Percentiles rank a stretch among this genome's conserved stretches.
phyloP scores from a whole-genome alignment of 2,113 vertebrate species.

The Shinisaurus crocodilurus region DNA sequence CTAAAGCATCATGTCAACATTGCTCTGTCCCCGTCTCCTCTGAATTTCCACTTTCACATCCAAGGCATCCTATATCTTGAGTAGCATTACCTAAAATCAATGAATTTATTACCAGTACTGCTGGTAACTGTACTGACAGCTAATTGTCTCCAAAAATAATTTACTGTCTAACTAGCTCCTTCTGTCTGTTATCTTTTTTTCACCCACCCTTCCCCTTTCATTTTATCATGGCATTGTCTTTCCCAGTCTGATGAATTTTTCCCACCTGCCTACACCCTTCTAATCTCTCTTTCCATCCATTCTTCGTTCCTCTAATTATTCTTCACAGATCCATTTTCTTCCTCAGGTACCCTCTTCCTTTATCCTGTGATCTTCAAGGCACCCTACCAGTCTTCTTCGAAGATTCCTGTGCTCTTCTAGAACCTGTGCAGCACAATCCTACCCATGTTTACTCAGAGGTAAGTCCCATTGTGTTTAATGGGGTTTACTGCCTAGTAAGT shows the following conservation, averaged over 20 bases:
- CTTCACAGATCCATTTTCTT: neutral
- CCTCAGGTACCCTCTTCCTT: neutral
- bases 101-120: neutral
- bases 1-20: neutral
- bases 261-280: neutral
- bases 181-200: constrained; percentile 2
- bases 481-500: neutral
- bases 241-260: constrained; percentile 21
- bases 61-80: neutral
- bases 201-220: constrained; percentile 4
- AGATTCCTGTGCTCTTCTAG: neutral
- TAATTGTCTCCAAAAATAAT: constrained; percentile 38
- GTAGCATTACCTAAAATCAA: constrained; percentile 5
- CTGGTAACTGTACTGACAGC: constrained; percentile 13
- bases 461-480: neutral
- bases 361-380: neutral
- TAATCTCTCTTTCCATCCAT: constrained; percentile 14
- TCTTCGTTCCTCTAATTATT: constrained; percentile 27
- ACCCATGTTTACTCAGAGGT: neutral
- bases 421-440: neutral
- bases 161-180: constrained; percentile 1
- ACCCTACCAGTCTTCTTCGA: neutral
- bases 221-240: constrained; percentile 3
- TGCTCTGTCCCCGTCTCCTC: neutral
- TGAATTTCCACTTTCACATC: constrained; percentile 1